Conservation (phyloP, 2,113 vertebrate genomes). For the Nicator chloris region DNA sequence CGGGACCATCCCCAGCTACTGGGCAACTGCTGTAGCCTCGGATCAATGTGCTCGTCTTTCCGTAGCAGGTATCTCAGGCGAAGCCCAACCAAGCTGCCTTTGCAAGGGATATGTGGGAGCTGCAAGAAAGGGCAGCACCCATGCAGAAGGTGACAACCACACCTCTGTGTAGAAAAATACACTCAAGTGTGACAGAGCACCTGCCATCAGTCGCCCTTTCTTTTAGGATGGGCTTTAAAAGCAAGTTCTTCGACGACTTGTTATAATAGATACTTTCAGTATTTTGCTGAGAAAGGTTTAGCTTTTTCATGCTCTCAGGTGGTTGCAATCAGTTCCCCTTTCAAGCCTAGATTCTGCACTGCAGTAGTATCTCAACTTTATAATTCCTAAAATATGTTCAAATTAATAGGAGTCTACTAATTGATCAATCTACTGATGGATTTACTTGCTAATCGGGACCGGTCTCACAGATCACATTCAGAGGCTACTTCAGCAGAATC, state of each 20-base stretch:
- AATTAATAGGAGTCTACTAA: background rate
- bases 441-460: background rate
- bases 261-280: background rate
- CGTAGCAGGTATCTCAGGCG: background rate
- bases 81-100: background rate
- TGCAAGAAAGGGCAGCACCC: background rate
- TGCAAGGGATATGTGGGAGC: background rate
- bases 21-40: background rate
- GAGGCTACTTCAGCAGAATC: background rate
- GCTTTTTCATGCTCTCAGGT: background rate
- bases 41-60: rapidly evolving
- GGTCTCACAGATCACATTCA: background rate
- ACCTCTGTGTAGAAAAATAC: background rate
- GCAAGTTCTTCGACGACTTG: background rate
- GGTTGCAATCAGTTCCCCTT: background rate
- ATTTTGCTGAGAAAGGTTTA: slow-evolving; percentile 23
- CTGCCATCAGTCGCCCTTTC: background rate
- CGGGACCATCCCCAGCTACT: background rate
- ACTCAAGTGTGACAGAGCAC: background rate
- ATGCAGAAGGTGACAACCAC: background rate
- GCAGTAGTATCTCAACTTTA: background rate
- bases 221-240: background rate
- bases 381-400: background rate
- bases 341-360: background rate
- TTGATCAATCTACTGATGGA: background rate